Base-by-base conservation (phyloP, 1,140 invertebrate species). In the Rhynchophorus ferrugineus region DNA sequence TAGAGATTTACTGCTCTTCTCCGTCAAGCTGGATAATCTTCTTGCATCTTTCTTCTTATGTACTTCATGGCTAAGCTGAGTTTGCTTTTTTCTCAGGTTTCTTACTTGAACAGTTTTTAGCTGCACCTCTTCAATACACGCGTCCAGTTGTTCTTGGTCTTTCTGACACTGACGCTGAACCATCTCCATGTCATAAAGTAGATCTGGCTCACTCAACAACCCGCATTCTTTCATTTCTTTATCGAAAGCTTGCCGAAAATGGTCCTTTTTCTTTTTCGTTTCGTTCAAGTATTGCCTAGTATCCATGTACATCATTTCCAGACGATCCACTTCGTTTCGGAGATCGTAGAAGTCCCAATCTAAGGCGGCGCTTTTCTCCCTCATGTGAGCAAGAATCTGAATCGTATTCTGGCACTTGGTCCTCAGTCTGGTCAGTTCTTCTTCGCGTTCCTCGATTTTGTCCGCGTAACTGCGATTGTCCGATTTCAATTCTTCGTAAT, bases 391-490 rank as follows among this genome's bases (percentile, higher is more conserved):
- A 41, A 70, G 48, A 16, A 56, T 54, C 51, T 70, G 67, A 14
- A 65, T 63, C 3, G 60, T 56, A 18, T 54, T 55, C 36, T 47
- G 48, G 39, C 65, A 62, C 52, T 62, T 62, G 7, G 20, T 38
- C 39, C 66, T 55, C n/a, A 70, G 36, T 14, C 41, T 50, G 3
- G 50, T 46, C n/a, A 70, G 44, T 44, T 68, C 63, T 43, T 64
- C 61, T 43, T 69, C 65, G 29, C 63, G 47, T 44, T 70, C 67
- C 42, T 70, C 67, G 16, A 69, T 68, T 62, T 62, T 72, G 57
- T 60, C 68, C 58, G 11, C 63, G 51, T 55, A 62, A 57, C 8
- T 69, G 53, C 62, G 64, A 60, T 66, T 72, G 44, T 56, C 67
- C 45, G 38, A 38, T 60, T 55, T 69, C 63, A 56, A 54, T 49